Conservation (phyloP, 1,140 invertebrate genomes). For the Cydia strobilella region DNA sequence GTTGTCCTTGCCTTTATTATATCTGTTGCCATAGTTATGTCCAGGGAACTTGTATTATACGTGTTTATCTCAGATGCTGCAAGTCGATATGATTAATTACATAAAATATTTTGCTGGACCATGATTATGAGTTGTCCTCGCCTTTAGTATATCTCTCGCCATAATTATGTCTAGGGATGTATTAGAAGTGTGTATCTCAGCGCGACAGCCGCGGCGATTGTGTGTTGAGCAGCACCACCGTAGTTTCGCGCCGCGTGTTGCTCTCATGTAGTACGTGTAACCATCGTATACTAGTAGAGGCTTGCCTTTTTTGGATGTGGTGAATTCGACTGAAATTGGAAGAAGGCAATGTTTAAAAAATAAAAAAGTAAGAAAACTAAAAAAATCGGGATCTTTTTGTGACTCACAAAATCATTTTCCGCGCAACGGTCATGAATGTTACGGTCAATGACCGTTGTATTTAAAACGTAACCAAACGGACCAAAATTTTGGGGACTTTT, state of each 20-base stretch:
- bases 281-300: not conserved
- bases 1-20: not conserved
- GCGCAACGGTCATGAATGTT: too few species aligned
- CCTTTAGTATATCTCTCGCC: not conserved
- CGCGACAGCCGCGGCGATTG: not conserved
- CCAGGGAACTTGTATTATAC: not conserved
- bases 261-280: not conserved
- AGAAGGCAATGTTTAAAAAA: not conserved
- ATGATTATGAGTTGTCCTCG: not conserved
- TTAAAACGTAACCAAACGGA: too few species aligned
- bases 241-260: not conserved
- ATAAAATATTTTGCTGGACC: not conserved
- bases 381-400: too few species aligned
- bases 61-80: too few species aligned
- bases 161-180: not conserved
- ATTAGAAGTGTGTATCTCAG: not conserved
- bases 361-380: not conserved
- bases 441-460: too few species aligned
- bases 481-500: too few species aligned
- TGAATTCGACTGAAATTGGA: conserved; percentile 1
- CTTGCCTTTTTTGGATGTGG: not conserved
- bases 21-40: not conserved
- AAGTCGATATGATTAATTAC: too few species aligned
- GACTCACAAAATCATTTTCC: too few species aligned
- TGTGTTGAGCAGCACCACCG: conserved; percentile 7